phyloP scores from a whole-genome alignment of 2,888 invertebrate species.

The Drosophila colorata region DNA sequence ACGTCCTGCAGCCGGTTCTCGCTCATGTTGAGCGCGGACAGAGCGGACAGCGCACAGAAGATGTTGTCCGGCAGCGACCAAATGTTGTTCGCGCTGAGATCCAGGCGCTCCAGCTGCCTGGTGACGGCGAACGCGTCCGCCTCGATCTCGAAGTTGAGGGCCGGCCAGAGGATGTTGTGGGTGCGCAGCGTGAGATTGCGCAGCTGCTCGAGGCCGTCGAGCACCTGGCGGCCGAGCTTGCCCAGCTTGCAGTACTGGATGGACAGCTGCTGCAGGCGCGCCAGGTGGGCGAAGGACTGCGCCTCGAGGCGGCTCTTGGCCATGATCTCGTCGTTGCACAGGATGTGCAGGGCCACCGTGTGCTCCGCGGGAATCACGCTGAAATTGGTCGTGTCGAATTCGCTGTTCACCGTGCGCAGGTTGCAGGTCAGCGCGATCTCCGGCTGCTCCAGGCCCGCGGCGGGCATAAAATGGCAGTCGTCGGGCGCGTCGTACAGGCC shows the following conservation, averaged over 20 bases:
- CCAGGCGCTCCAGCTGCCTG: conserved; percentile 92
- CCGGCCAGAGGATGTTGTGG: conserved; percentile 93
- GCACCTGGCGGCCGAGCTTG: conserved; percentile 92
- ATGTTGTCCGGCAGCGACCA: conserved; percentile 95
- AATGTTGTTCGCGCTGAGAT: conserved; percentile 94
- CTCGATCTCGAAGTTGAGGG: conserved; percentile 93
- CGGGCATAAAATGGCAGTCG: conserved; percentile 88
- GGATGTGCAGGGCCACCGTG: conserved; percentile 91
- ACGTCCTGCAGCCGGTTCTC: conserved; percentile 95
- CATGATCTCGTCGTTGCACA: conserved; percentile 93
- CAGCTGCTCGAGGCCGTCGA: conserved; percentile 92
- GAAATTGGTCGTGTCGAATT: conserved; percentile 94
- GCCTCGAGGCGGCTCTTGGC: conserved; percentile 92
- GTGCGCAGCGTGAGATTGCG: conserved; percentile 94
- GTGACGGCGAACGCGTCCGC: conserved; percentile 91
- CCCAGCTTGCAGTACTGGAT: conserved; percentile 95
- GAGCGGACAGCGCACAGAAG: conserved; percentile 92
- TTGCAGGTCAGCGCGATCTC: conserved; percentile 92
- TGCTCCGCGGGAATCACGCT: conserved; percentile 94
- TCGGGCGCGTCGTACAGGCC: conserved; percentile 92
- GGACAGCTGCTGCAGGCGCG: conserved; percentile 91
- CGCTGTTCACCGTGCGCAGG: conserved; percentile 93
- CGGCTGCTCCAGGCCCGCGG: conserved; percentile 85
- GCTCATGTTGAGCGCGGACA: conserved; percentile 93
- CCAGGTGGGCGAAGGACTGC: conserved; percentile 92